A percentile compares a stretch with the other conserved stretches of the same genome.
phyloP scores from a whole-genome alignment of 2,888 invertebrate genomes.

The Tipula helvola region DNA sequence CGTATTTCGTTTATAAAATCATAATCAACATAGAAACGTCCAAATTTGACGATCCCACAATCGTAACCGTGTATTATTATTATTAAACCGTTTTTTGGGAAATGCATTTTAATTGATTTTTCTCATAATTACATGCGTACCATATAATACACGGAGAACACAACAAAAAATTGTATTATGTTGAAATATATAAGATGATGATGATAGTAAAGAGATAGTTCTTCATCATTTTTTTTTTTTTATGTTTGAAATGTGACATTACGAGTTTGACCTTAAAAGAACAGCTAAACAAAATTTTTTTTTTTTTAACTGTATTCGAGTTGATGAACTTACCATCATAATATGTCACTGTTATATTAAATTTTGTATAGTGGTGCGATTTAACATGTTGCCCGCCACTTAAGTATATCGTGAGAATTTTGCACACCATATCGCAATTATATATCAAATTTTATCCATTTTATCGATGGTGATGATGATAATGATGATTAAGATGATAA shows the following conservation, averaged over 20 bases:
- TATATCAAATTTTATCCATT: background rate
- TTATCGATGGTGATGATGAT: background rate
- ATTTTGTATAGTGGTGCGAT: background rate
- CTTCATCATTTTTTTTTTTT: background rate
- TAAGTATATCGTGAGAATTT: background rate
- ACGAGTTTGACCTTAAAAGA: background rate
- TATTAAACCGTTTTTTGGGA: background rate
- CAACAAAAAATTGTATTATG: background rate
- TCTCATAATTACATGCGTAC: background rate
- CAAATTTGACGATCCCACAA: background rate
- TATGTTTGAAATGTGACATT: background rate
- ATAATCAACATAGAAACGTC: background rate
- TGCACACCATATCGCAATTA: background rate
- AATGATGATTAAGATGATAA: background rate
- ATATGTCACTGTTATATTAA: background rate
- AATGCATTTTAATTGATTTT: background rate
- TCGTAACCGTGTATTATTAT: background rate
- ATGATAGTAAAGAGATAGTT: background rate
- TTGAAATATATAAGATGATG: background rate
- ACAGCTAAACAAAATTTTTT: background rate
- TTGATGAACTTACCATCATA: slow-evolving; percentile 4
- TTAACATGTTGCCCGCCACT: background rate
- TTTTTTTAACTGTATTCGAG: background rate
- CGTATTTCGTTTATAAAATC: background rate
- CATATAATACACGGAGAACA: background rate